Evolutionary conservation across 2,888 invertebrate genomes (phyloP).

Genomic region (Cephus sareptanus): DNA sequence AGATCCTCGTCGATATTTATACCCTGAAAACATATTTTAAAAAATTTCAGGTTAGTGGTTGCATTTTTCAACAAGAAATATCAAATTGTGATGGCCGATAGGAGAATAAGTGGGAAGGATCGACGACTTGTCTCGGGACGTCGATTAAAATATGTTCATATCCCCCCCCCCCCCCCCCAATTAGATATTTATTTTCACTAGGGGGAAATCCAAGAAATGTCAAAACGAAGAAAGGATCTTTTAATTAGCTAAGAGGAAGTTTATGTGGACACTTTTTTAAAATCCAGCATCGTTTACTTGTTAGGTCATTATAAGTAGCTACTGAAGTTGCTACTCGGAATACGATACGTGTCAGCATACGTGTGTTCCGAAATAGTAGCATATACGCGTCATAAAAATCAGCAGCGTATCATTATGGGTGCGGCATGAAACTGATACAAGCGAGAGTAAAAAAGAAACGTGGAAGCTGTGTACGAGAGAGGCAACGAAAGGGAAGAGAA

Average conservation of each 20-base stretch:
- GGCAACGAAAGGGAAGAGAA: slow-evolving; percentile 2
- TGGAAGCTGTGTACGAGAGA: not conserved
- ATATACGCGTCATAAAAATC: slow-evolving; percentile 30
- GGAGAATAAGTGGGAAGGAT: no score
- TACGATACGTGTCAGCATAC: slow-evolving; percentile 12
- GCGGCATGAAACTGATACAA: slow-evolving; percentile 47
- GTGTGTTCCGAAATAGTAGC: not conserved
- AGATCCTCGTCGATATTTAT: slow-evolving; percentile 80
- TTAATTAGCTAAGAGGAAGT: not conserved
- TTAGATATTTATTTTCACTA: slow-evolving; percentile 12
- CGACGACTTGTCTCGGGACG: slow-evolving; percentile 1
- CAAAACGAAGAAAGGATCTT: not conserved
- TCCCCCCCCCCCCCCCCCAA: not conserved
- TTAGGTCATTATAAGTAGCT: not conserved
- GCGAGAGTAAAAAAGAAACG: slow-evolving; percentile 17
- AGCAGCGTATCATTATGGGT: slow-evolving; percentile 38
- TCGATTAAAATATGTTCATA: not conserved
- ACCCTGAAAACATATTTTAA: slow-evolving; percentile 69
- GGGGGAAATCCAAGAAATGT: not conserved
- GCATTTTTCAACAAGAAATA: not conserved
- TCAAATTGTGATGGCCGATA: not conserved
- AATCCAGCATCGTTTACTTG: not conserved
- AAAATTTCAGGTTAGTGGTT: not conserved
- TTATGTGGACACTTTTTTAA: not conserved
- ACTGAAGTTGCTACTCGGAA: slow-evolving; percentile 24